phyloP scores from a whole-genome alignment of 2,113 vertebrate species.

The Enhydra lutris region DNA sequence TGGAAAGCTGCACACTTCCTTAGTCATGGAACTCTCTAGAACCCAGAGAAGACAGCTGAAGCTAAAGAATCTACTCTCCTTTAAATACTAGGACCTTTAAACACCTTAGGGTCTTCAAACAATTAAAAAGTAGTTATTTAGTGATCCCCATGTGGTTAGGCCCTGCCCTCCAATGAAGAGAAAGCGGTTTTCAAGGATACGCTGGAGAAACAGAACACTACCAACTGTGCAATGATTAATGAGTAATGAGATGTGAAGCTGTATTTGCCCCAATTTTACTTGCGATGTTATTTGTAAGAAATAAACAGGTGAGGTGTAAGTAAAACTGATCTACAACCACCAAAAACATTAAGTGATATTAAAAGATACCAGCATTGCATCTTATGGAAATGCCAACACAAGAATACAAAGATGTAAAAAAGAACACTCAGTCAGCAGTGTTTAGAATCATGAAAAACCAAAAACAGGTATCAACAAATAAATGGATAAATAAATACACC shows the following conservation, averaged over 20 bases:
- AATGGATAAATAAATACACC: background rate
- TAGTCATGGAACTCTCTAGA: background rate
- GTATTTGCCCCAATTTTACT: background rate
- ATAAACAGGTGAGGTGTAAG: background rate
- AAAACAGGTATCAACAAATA: background rate
- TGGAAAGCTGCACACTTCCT: background rate
- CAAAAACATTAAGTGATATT: background rate
- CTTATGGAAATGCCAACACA: background rate
- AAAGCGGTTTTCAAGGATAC: background rate
- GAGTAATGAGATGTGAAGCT: background rate
- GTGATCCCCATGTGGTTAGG: background rate
- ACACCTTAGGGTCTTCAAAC: background rate
- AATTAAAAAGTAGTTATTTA: background rate
- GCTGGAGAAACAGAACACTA: background rate
- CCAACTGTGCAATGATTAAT: background rate
- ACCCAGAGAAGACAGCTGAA: background rate
- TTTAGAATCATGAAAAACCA: background rate
- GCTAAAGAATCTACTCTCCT: background rate
- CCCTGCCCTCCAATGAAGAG: background rate
- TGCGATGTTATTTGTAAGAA: background rate
- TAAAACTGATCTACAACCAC: background rate
- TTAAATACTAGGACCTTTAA: background rate
- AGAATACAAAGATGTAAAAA: background rate
- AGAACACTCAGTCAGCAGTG: background rate
- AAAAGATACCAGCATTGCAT: background rate